Evolutionary conservation across 1,140 invertebrate genomes (phyloP).

Genomic region (Lamellibrachia luymesi): DNA sequence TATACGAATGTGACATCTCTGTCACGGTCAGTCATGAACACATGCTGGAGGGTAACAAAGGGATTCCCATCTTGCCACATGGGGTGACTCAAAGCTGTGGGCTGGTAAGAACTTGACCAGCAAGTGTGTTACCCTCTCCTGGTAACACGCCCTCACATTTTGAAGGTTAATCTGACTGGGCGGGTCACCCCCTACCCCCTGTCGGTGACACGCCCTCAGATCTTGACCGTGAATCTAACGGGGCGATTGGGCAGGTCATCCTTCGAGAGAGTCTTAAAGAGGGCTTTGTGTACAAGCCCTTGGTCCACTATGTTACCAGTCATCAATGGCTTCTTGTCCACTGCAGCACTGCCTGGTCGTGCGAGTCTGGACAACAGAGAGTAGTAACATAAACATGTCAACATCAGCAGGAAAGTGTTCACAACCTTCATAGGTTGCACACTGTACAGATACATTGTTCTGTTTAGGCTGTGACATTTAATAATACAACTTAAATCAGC

Average conservation of each 20-base stretch:
- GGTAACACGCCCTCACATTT: not conserved
- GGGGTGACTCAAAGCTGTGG: not conserved
- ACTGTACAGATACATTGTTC: not conserved
- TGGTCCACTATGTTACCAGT: slow-evolving; percentile 32
- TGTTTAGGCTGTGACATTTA: no score
- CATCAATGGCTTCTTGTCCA: slow-evolving; percentile 18
- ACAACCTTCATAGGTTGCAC: not conserved
- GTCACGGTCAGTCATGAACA: not conserved
- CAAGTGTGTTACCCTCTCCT: not conserved
- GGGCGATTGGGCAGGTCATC: slow-evolving; percentile 28
- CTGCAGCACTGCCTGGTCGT: slow-evolving; percentile 25
- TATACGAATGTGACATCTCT: not conserved
- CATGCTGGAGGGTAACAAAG: not conserved
- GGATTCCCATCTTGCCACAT: not conserved
- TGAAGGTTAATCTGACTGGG: not conserved
- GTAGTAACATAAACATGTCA: not conserved
- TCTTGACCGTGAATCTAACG: slow-evolving; percentile 49
- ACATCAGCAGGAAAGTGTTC: not conserved
- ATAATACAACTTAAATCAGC: no score
- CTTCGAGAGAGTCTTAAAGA: slow-evolving; percentile 42
- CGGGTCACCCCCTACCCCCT: not conserved
- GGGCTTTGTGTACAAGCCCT: slow-evolving; percentile 41
- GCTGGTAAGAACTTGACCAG: not conserved
- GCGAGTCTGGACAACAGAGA: slow-evolving; percentile 22
- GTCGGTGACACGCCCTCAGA: slow-evolving; percentile 27